Evolutionary conservation across 2,113 vertebrate species (phyloP), one percentile per base, ranked within the genome.

Genomic region (Rostratula benghalensis): DNA sequence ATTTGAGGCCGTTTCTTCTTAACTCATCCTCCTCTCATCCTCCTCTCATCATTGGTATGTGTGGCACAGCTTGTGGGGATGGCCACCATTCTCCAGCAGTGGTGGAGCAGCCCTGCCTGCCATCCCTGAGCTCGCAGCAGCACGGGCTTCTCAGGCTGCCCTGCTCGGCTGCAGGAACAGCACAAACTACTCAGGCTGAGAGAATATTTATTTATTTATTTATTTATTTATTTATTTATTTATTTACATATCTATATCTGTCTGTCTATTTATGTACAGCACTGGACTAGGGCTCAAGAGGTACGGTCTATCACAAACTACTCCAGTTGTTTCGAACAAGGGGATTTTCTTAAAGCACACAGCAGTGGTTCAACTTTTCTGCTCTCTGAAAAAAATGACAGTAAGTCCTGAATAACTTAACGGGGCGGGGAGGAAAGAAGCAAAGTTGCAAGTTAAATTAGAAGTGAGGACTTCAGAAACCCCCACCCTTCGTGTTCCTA

Each of bases 1-100:
- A 46, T 20, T 46, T 21, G 46, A 46, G 8, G 46, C 46, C 8
- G 8, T 46, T 46, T 21, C 46, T 20, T 46, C 46, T 46, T 46
- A 20, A 46, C 20, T 46, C 46, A 20, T 46, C 46, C 18, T 46
- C 46, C 19, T 46, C 20, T 46, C 46, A 20, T 46, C 46, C 18
- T 46, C 46, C 19, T 46, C 11, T 77, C 46, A 3, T 48, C 10
- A 1, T 2, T 45, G 41, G 41, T 45, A 22, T 1, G 1, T 17
- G 70, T 2, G 0, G 35, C 4, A 3, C 13, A 18, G 71, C 35
- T 83, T 18, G 37, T 1, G 2, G 73, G 31, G 24, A 22, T 22
- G 50, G 53, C 43, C 18, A 0, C 45, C 0, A 0, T 35, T 33
- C 74, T 69, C 56, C 12, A 3, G 53, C 0, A 0, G 10, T 67